Evolutionary conservation across 2,888 invertebrate species (phyloP).

Genomic region (Apotomis capreana): DNA sequence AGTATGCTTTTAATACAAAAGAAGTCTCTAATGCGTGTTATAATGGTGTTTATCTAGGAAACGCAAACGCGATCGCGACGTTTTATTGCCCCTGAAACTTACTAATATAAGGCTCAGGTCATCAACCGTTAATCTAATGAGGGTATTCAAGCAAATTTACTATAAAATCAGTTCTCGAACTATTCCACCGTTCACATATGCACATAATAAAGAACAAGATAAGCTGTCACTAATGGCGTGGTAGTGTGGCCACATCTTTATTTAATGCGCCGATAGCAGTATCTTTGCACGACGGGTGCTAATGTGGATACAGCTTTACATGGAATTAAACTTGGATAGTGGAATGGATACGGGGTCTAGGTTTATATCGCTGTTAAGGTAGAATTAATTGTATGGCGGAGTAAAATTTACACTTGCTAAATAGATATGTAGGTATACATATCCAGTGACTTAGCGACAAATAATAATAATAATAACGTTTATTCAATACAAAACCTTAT

Average conservation of each 20-base stretch:
- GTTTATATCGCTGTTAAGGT: background rate
- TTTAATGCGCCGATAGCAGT: slow-evolving; percentile 30
- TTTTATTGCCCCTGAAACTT: too few relatives aligned
- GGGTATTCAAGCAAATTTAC: slow-evolving; percentile 11
- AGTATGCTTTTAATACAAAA: too few relatives aligned
- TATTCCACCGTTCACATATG: slow-evolving; percentile 27
- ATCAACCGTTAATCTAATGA: background rate
- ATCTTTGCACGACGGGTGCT: slow-evolving; percentile 35
- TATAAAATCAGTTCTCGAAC: slow-evolving; percentile 27
- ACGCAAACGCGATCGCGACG: too few relatives aligned
- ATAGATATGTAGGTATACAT: too few relatives aligned
- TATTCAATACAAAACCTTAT: too few relatives aligned
- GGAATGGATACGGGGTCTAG: background rate
- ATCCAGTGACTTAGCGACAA: too few relatives aligned
- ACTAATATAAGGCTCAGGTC: too few relatives aligned
- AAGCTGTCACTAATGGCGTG: slow-evolving; percentile 31
- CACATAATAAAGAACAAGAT: slow-evolving; percentile 36
- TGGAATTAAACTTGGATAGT: slow-evolving; percentile 19
- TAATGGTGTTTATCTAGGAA: too few relatives aligned
- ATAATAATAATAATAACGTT: too few relatives aligned
- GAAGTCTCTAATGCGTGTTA: too few relatives aligned
- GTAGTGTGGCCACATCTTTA: slow-evolving; percentile 33
- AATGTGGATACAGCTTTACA: slow-evolving; percentile 28
- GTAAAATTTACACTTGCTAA: too few relatives aligned
- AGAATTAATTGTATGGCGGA: too few relatives aligned